These are phyloP conservation scores for Mormyrops attenuatus DNA, from an alignment of 2,797 vertebrate species.

Conservation along the genomic window DNA sequence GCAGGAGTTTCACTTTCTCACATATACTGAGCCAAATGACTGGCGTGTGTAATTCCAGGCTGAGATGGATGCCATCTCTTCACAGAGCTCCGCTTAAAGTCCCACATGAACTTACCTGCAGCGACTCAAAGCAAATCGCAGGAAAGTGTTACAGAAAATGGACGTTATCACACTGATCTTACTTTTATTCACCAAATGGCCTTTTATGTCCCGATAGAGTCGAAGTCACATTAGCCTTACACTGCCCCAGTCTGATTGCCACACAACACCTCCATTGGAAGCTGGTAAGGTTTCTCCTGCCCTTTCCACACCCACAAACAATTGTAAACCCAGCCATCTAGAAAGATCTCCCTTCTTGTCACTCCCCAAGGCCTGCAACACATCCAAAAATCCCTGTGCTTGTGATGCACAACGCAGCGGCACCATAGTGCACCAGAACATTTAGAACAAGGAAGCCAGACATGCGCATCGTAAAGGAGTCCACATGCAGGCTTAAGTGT, in stretches of 20 bases:
- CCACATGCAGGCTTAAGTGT: slow-evolving; percentile 41
- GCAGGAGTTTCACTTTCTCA: not conserved
- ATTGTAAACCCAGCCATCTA: not conserved
- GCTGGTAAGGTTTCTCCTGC: not conserved
- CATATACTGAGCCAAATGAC: not conserved
- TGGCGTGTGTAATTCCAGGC: not conserved
- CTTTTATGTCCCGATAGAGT: not conserved
- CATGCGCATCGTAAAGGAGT: slow-evolving; percentile 43
- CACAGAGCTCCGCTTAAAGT: not conserved
- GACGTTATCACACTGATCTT: not conserved
- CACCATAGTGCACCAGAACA: slow-evolving; percentile 38
- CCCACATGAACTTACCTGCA: not conserved
- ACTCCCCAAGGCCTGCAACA: not conserved
- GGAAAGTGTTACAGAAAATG: not conserved
- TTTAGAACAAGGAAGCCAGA: slow-evolving; percentile 49
- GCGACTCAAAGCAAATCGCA: not conserved
- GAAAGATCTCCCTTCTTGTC: not conserved
- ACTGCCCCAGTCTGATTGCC: not conserved
- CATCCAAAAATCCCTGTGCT: not conserved
- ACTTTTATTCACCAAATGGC: not conserved
- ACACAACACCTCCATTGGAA: not conserved
- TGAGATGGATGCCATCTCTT: not conserved
- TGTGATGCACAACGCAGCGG: not conserved
- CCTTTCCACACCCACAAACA: not conserved
- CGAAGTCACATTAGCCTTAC: not conserved